Evolutionary conservation across 2,888 invertebrate genomes (phyloP), one percentile per base, ranked within the genome.

Genomic region (Marasmarcha lunaedactyla): DNA sequence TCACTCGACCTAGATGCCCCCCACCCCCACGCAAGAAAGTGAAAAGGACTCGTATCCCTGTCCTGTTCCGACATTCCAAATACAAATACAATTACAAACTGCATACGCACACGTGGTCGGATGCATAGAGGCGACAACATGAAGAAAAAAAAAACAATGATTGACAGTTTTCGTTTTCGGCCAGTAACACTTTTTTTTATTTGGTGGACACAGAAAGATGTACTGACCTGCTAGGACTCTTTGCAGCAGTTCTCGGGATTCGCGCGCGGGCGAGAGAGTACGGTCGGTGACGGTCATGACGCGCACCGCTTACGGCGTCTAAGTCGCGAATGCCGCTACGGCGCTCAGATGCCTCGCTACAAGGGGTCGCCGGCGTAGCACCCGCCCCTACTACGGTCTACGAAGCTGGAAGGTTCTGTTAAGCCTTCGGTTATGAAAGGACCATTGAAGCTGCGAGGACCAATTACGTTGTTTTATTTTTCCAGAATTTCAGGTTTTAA

Each of bases 1-100:
- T 81, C 78, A 79, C 72, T 72, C 79, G 83, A 81, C 83, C 83
- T 58, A 83, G 81, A 76, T 83, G 63, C 56, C 66, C 57, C 50
- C 49, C 51, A 46, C 46, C 46, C 49, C 44, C 48, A 46, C 45
- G 46, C 41, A 71, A 60, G 74, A 81, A 79, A 79, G 77, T 78
- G 76, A 81, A 78, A 79, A 74, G 70, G 64, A 72, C 58, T 14
- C 56, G 61, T 57, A 46, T 57, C 57, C 53, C 60, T 57, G 51
- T 57, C 52, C 30, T 11, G 30, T 30, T 11, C 11, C 30, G n/a
- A n/a, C n/a, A n/a, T n/a, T 30, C 30, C 30, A 44, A 42, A 41
- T 40, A 11, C 4, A 30, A 25, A 9, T 25, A 9, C 5, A 25
- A 30, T 30, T 20, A 20, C 20, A 7, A 20, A 3, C n/a, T 30